Base-by-base conservation (phyloP, 1,140 invertebrate species). In the Solenopsis fugax region DNA sequence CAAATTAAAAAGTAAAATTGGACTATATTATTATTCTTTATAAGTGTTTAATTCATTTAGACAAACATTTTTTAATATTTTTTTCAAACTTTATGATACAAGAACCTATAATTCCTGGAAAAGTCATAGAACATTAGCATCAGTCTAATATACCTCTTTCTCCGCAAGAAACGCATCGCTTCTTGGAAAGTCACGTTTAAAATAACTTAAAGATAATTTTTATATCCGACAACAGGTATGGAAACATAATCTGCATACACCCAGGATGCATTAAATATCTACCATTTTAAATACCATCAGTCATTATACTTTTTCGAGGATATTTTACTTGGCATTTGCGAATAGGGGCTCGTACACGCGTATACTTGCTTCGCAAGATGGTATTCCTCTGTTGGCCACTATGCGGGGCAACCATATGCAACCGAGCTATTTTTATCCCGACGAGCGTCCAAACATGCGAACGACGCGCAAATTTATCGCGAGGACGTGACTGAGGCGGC, bases 351-450 rank as follows among this genome's bases (percentile, higher is more conserved):
- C 60, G 60, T 64, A 37, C 60, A 18, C 16, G 60, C 60, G 16
- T n/a, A 29, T 34, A 41, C 29, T 64, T 34, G 60, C 13, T 37
- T 34, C 60, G 29, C 34, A 18, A 41, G 64, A 41, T 67, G 37
- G 29, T 29, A 29, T 67, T 45, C 21, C 64, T 67, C 10, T n/a
- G 21, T 67, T 37, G 62, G 62, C 34, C 62, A 37, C 7, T 9
- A n/a, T 9, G 37, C 34, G 37, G 9, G 4, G 29, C 64, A 37
- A n/a, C 64, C 10, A 37, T 21, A 48, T 67, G 64, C 64, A 67
- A 67, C 64, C 64, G 37, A 37, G 64, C 64, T 67, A 67, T 67
- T 67, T 67, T 67, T 67, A 67, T 67, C 64, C 1, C 64, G 64
- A 45, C 64, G 18, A 65, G 10, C 34, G 64, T 13, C 4, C 64